phyloP scores from a whole-genome alignment of 2,888 invertebrate species.

The Hymenopus coronatus region DNA sequence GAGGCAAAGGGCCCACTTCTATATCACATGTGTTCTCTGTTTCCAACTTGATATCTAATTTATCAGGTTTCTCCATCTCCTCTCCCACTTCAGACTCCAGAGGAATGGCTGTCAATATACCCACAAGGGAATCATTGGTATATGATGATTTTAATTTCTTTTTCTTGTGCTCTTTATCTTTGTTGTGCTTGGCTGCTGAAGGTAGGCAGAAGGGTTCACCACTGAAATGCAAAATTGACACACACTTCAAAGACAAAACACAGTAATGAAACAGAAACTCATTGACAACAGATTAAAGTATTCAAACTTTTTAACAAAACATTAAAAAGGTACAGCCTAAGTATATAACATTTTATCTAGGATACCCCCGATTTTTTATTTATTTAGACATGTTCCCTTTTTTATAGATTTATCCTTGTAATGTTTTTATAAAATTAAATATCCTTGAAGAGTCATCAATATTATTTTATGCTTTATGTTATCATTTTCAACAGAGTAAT shows the following conservation, averaged over 20 bases:
- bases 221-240: constrained; percentile 38
- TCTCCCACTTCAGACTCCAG: neutral
- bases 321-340: too few relatives aligned
- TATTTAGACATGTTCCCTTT: too few relatives aligned
- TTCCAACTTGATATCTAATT: neutral
- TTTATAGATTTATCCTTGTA: too few relatives aligned
- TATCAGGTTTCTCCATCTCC: neutral
- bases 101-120: neutral
- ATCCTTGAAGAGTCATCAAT: too few relatives aligned
- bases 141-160: constrained; percentile 51
- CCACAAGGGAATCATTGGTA: constrained; percentile 20
- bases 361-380: too few relatives aligned
- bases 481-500: too few relatives aligned
- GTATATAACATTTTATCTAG: too few relatives aligned
- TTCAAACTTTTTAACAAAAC: too few relatives aligned
- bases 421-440: too few relatives aligned
- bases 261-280: too few relatives aligned
- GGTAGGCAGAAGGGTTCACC: constrained; percentile 49
- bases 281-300: too few relatives aligned
- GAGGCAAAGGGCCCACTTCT: neutral
- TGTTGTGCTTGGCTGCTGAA: constrained; percentile 52
- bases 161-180: constrained; percentile 60
- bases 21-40: neutral
- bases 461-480: too few relatives aligned
- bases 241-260: neutral